Base-by-base conservation (phyloP, 2,797 vertebrate species). In the Channa striata region DNA sequence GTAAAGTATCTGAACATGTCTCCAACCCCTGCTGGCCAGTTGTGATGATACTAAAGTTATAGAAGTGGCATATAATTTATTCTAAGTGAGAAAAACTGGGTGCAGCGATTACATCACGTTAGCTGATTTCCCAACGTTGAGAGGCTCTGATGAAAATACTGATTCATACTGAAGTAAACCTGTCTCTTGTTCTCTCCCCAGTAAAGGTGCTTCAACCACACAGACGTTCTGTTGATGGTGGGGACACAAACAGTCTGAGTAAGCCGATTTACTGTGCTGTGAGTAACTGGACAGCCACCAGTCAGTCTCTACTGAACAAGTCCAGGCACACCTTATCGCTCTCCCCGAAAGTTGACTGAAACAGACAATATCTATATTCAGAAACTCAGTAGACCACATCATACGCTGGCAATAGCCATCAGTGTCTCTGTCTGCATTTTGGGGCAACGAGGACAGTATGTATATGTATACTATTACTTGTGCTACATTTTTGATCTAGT, bases 301-400 rank as follows among this genome's bases (percentile, higher is more conserved):
- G 74, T 63, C 83, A 77, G 74, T 89, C 65, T 86, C 78, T 61
- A 52, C 52, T 77, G 75, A 86, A 88, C 92, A 89, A 76, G 91
- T 86, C 82, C 71, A 57, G 84, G 69, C 91, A 83, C 48, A 77
- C 53, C 68, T 60, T 21, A 43, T 64, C 42, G 1, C 44, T 68
- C 47, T 47, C 42, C 40, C 37, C 30, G n/a, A 59, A 63, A 73
- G 11, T 19, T 7, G 62, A 77, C 60, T 51, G 74, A 84, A 78
- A 80, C 58, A 20, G 50, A 76, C 67, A 52, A 37, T 59, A 19
- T 49, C 51, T 62, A 40, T 73, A 73, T 74, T 78, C 65, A 34
- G 40, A 34, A 61, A 37, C 25, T 30, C 20, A 19, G 25, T 17
- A 39, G 16, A 57, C 43, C 6, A 43, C 46, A 40, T 48, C 16